A percentile compares a stretch with the other conserved stretches of the same genome.
Evolutionary conservation across 2,113 vertebrate species (phyloP).

Genomic region (Petroica traversi): DNA sequence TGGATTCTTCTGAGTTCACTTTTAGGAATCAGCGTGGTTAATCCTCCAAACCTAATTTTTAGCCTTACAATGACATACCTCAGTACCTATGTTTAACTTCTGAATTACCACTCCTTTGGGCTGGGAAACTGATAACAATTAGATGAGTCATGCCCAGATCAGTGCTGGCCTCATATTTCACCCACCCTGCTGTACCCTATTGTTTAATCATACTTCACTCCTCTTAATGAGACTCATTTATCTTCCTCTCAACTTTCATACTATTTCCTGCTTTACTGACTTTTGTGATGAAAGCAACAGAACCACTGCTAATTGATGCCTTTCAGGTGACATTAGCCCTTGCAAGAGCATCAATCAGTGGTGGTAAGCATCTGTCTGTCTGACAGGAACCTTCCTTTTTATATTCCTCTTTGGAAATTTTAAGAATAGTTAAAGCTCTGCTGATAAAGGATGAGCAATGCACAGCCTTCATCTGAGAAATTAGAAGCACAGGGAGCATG

Average conservation of each 20-base stretch:
- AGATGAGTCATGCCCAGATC: background rate
- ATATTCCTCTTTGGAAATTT: background rate
- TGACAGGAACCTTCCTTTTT: background rate
- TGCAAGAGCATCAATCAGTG: background rate
- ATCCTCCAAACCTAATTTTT: background rate
- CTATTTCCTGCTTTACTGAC: constrained; percentile 20
- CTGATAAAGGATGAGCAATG: background rate
- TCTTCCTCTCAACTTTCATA: constrained; percentile 20
- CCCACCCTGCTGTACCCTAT: background rate
- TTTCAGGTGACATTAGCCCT: constrained; percentile 4
- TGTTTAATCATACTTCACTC: constrained; percentile 19
- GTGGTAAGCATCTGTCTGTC: background rate
- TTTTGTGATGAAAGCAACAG: constrained; percentile 13
- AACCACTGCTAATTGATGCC: background rate
- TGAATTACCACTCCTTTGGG: background rate
- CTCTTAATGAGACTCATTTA: constrained; percentile 14
- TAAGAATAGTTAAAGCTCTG: background rate
- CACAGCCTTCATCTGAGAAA: background rate
- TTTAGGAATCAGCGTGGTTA: background rate
- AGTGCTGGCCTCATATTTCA: background rate
- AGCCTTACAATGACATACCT: background rate
- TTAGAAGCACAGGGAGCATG: background rate
- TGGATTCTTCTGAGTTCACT: background rate
- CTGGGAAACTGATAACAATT: background rate
- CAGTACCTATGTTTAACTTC: constrained; percentile 4